These are phyloP conservation scores for Pithys albifrons DNA, from an alignment of 2,113 vertebrate species.

Conservation along the genomic window DNA sequence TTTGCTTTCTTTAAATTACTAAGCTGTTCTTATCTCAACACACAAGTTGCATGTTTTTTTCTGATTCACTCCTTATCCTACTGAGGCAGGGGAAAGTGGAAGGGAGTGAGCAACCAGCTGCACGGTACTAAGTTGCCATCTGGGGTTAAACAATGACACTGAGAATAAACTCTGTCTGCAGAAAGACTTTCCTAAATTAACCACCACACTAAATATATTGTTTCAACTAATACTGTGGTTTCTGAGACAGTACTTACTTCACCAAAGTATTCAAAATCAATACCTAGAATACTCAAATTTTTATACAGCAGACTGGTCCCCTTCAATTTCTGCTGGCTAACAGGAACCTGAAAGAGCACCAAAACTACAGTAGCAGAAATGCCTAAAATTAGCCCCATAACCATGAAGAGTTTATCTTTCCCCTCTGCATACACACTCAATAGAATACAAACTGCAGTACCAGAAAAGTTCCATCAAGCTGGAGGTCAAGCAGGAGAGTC, in stretches of 20 bases:
- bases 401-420: background rate
- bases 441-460: background rate
- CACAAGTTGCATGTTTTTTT: background rate
- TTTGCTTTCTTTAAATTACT: background rate
- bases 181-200: background rate
- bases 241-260: background rate
- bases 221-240: background rate
- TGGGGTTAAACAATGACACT: background rate
- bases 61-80: background rate
- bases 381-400: background rate
- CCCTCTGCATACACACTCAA: background rate
- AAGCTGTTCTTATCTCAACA: background rate
- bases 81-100: background rate
- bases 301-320: background rate
- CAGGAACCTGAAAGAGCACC: background rate
- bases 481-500: background rate
- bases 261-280: background rate
- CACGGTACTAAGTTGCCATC: background rate
- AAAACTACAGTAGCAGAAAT: background rate
- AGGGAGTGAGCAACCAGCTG: rapidly evolving
- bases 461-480: background rate
- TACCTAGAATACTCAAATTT: background rate
- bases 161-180: background rate
- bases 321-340: background rate
- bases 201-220: background rate